phyloP scores from a whole-genome alignment of 2,797 vertebrate genomes.

The Gymnoscopelus microlampas region DNA sequence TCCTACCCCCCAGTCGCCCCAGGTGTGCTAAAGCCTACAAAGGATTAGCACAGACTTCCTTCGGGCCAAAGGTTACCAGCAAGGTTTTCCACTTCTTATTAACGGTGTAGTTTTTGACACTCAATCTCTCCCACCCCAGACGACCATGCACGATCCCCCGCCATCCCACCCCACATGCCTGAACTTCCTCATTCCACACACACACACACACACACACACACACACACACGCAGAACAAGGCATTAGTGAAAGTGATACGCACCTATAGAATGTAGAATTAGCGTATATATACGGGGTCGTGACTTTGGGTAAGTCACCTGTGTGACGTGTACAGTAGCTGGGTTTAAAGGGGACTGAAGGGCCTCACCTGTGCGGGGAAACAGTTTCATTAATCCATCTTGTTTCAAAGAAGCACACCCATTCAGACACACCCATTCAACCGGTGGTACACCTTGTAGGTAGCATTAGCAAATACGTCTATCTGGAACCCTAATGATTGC shows the following conservation, averaged over 20 bases:
- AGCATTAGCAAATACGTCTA: too few relatives aligned
- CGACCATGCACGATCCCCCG: too few relatives aligned
- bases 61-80: not conserved
- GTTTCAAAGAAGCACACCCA: not conserved
- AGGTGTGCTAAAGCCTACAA: slow-evolving; percentile 51
- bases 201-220: slow-evolving; percentile 1
- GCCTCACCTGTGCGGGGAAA: not conserved
- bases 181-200: slow-evolving; percentile 13
- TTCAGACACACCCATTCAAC: too few relatives aligned
- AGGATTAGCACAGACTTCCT: slow-evolving; percentile 47
- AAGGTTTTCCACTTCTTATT: slow-evolving; percentile 19
- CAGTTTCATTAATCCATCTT: not conserved
- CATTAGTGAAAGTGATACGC: not conserved
- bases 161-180: not conserved
- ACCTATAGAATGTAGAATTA: accelerated
- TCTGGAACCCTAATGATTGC: too few relatives aligned
- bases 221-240: not conserved
- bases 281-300: not conserved
- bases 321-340: slow-evolving; percentile 2
- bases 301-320: slow-evolving; percentile 12
- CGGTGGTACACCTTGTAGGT: too few relatives aligned
- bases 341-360: slow-evolving; percentile 22
- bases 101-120: slow-evolving; percentile 11
- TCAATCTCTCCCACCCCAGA: not conserved
- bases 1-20: slow-evolving; percentile 21